Evolutionary conservation across 1,140 invertebrate species (phyloP).

Genomic region (Tribolium madens): DNA sequence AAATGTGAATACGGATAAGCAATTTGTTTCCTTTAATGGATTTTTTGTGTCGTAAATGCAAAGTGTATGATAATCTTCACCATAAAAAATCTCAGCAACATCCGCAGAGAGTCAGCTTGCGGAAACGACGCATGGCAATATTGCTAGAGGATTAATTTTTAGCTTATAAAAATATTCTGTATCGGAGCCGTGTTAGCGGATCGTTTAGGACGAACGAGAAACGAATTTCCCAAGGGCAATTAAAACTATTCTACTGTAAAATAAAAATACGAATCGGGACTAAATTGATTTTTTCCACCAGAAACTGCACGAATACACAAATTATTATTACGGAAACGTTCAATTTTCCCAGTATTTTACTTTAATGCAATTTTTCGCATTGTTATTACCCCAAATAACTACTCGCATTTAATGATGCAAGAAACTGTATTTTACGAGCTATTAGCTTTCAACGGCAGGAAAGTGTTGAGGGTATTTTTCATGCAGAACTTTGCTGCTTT

Average conservation of each 20-base stretch:
- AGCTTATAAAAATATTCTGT: conserved; percentile 13
- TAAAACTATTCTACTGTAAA: conserved; percentile 38
- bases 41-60: conserved; percentile 52
- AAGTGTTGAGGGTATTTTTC: conserved; percentile 29
- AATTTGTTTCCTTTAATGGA: conserved; percentile 52
- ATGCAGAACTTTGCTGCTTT: not conserved
- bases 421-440: conserved; percentile 27
- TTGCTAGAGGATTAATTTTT: conserved; percentile 43
- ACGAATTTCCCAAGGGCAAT: conserved; percentile 51
- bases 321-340: not conserved
- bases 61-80: conserved; percentile 49
- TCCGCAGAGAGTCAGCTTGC: conserved; percentile 31
- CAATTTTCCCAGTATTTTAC: conserved; percentile 2
- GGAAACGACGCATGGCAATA: conserved; percentile 34
- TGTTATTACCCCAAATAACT: conserved; percentile 12
- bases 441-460: conserved; percentile 23
- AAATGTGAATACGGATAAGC: conserved; percentile 46
- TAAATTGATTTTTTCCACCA: conserved; percentile 13
- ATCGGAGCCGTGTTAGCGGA: conserved; percentile 4
- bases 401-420: conserved; percentile 19
- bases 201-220: not conserved
- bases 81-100: conserved; percentile 44
- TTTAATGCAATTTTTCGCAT: conserved; percentile 11
- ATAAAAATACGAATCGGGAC: not conserved
- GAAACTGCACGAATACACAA: not conserved